These are phyloP conservation scores for Boleophthalmus pectinirostris DNA, from an alignment of 2,113 vertebrate genomes.

Conservation along the genomic window DNA sequence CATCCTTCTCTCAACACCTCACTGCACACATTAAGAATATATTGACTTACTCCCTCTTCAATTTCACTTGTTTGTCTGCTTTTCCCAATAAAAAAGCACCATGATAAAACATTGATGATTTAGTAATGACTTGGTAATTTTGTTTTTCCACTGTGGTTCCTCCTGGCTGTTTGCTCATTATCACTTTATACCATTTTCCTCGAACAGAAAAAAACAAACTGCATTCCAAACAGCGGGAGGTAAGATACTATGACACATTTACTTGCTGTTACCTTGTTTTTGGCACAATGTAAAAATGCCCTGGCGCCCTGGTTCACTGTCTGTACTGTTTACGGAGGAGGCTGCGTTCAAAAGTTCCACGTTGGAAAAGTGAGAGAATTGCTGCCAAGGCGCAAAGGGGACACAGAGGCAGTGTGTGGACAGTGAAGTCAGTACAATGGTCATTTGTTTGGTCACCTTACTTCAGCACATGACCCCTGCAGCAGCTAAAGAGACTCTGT, in stretches of 20 bases:
- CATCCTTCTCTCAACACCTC: too few species aligned
- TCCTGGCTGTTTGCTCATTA: not conserved
- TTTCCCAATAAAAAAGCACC: not conserved
- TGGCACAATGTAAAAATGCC: constrained; percentile 19
- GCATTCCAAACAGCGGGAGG: not conserved
- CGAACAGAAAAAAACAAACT: not conserved
- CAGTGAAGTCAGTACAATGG: constrained; percentile 8
- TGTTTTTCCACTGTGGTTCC: not conserved
- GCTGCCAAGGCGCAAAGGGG: constrained; percentile 18
- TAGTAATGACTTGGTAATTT: not conserved
- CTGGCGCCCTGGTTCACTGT: not conserved
- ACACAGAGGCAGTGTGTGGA: constrained; percentile 12
- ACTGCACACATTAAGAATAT: too few species aligned
- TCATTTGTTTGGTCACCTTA: constrained; percentile 30
- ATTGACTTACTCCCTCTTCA: not conserved
- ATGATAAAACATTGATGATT: not conserved
- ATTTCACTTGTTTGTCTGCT: not conserved
- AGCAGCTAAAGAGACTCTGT: constrained; percentile 45
- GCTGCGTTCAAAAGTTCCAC: constrained; percentile 15
- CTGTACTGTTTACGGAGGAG: constrained; percentile 16
- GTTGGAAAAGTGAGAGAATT: constrained; percentile 23
- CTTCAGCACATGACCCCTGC: constrained; percentile 18
- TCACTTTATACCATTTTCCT: not conserved
- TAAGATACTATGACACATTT: not conserved
- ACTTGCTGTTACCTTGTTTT: constrained; percentile 10